A percentile compares a stretch with the other conserved stretches of the same genome.
Evolutionary conservation across 2,113 vertebrate genomes (phyloP).

Genomic region (Anthoscopus minutus): DNA sequence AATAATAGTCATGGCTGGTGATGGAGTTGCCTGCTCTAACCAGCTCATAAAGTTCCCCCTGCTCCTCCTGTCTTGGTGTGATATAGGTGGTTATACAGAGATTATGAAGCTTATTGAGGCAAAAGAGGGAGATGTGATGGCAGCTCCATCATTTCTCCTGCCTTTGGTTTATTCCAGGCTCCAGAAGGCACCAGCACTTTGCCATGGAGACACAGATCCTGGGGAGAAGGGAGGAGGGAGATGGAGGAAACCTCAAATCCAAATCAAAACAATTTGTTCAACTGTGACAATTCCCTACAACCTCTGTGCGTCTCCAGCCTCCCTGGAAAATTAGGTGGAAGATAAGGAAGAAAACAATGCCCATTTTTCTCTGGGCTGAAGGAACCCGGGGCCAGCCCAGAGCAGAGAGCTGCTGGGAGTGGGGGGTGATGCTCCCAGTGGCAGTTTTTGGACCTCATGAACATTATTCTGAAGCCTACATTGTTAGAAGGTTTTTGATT

Average conservation of each 20-base stretch:
- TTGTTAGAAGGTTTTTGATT: neutral
- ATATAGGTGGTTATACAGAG: neutral
- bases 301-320: neutral
- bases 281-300: neutral
- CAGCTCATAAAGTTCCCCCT: slow-evolving; percentile 15
- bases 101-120: slow-evolving; percentile 5
- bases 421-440: fast-evolving
- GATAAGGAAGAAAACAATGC: neutral
- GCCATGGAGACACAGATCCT: neutral
- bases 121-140: neutral
- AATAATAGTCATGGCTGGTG: neutral
- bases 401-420: fast-evolving
- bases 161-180: neutral
- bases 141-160: neutral
- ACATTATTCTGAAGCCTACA: neutral
- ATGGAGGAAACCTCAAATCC: neutral
- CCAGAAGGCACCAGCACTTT: neutral
- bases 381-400: neutral
- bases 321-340: neutral
- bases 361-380: neutral
- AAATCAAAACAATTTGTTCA: neutral
- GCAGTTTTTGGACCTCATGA: neutral
- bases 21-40: slow-evolving; percentile 41
- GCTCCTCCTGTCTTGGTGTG: neutral
- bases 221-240: neutral